These are phyloP conservation scores for Mormoops blainvillei DNA, from an alignment of 2,113 vertebrate genomes.

Conservation along the genomic window DNA sequence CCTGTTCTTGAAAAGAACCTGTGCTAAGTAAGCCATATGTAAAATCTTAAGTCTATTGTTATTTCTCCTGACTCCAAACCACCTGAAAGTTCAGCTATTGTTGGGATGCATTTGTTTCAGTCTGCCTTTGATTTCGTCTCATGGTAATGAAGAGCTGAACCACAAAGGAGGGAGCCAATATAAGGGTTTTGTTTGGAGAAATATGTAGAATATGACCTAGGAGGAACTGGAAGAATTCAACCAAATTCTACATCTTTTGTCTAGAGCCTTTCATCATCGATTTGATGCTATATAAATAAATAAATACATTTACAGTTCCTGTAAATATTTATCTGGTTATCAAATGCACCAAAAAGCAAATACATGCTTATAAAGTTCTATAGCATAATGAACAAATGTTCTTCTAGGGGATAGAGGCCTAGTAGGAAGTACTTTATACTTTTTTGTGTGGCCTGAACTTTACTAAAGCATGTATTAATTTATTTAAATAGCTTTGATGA, in stretches of 20 bases:
- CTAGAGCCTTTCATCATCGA: background rate
- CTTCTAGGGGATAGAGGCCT: background rate
- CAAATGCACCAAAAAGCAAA: background rate
- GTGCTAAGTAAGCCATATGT: background rate
- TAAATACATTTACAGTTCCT: background rate
- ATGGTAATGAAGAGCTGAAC: background rate
- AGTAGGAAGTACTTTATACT: background rate
- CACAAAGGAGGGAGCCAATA: background rate
- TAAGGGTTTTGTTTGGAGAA: background rate
- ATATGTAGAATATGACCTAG: background rate
- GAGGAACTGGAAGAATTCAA: background rate
- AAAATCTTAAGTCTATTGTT: background rate
- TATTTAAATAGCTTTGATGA: background rate
- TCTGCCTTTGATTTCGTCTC: background rate
- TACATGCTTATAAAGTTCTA: background rate
- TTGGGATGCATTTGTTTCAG: background rate
- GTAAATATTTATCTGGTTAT: background rate
- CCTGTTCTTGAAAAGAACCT: no score
- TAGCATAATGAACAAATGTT: background rate
- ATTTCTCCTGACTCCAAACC: background rate
- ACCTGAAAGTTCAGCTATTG: background rate
- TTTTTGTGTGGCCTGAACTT: background rate
- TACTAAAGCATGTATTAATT: background rate
- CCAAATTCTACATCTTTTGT: background rate
- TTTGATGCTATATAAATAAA: background rate